These are phyloP conservation scores for Zoanthus sociatus DNA, from an alignment of 92 coral and sea anemone species.

Conservation along the genomic window DNA sequence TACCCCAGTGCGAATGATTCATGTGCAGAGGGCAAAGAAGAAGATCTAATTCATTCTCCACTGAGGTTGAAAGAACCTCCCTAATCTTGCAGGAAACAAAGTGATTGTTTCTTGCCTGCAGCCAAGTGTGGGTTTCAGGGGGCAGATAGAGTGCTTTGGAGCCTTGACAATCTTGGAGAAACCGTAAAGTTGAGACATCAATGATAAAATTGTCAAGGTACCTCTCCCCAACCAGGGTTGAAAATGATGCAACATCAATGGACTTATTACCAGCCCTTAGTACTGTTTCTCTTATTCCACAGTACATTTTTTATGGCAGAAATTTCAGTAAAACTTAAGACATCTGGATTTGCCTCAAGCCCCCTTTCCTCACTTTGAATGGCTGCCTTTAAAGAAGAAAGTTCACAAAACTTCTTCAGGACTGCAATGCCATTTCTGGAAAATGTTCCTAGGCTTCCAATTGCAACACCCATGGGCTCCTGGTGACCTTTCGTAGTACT, in stretches of 20 bases:
- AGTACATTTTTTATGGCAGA: background rate
- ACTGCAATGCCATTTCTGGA: background rate
- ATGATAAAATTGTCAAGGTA: slow-evolving; percentile 67
- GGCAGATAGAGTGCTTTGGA: slow-evolving; percentile 41
- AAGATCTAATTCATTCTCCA: slow-evolving; percentile 32
- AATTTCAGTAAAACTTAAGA: background rate
- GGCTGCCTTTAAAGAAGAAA: background rate
- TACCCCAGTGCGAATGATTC: slow-evolving; percentile 56
- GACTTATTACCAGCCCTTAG: background rate
- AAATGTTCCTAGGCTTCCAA: slow-evolving; percentile 11
- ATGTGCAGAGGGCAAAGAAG: slow-evolving; percentile 56
- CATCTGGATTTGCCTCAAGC: background rate
- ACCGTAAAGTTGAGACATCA: slow-evolving; percentile 34
- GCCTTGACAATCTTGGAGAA: slow-evolving; percentile 12
- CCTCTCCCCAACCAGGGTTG: slow-evolving; percentile 21
- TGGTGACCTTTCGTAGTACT: background rate
- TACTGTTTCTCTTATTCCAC: background rate
- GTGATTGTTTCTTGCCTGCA: slow-evolving; percentile 1
- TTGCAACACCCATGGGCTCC: slow-evolving; percentile 26
- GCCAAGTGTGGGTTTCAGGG: slow-evolving; percentile 57
- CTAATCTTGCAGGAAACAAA: slow-evolving; percentile 35
- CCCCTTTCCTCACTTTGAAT: background rate
- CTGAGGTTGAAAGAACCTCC: background rate
- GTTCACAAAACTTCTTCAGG: background rate
- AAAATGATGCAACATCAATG: background rate